phyloP scores from a whole-genome alignment of 1,140 invertebrate species.

The Anoplolepis gracilipes region DNA sequence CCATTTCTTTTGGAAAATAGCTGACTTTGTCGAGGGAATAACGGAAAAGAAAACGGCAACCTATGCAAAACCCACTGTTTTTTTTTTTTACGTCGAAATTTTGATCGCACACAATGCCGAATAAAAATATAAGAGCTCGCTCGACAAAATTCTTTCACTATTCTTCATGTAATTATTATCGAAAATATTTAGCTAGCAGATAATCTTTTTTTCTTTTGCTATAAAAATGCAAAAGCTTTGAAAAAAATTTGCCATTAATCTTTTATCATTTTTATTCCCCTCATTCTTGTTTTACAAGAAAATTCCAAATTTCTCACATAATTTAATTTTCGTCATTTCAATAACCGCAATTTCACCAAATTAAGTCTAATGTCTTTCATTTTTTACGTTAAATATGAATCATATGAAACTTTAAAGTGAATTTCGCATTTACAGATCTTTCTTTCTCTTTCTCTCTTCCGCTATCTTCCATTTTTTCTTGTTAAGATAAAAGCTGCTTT shows the following conservation, averaged over 20 bases:
- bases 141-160: neutral
- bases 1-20: slow-evolving; percentile 36
- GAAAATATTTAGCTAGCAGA: neutral
- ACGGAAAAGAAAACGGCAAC: neutral
- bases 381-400: neutral
- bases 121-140: slow-evolving; percentile 20
- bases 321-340: slow-evolving; percentile 22
- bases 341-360: neutral
- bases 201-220: neutral
- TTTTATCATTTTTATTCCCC: neutral
- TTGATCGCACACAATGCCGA: slow-evolving; percentile 31
- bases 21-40: slow-evolving; percentile 25
- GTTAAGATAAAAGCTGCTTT: neutral
- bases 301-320: neutral
- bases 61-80: slow-evolving; percentile 2
- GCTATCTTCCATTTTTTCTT: no score
- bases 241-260: neutral
- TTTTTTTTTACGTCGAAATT: slow-evolving; percentile 20
- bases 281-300: neutral
- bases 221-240: neutral
- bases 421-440: neutral
- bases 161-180: neutral
- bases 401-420: neutral
- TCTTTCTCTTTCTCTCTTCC: no score
- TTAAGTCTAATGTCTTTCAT: slow-evolving; percentile 1